phyloP scores from a whole-genome alignment of 2,888 invertebrate species.

The Chromoteleia sp. region DNA sequence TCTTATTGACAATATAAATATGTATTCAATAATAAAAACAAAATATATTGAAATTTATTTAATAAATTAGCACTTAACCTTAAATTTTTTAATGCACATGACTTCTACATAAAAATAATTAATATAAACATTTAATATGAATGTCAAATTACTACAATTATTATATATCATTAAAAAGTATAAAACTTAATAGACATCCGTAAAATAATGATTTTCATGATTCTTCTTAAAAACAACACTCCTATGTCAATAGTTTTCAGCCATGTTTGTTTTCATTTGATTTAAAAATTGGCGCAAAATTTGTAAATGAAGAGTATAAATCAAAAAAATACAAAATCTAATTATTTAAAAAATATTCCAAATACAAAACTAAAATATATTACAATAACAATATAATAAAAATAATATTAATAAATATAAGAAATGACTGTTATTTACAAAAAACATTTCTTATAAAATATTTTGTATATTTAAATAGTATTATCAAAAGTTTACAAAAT shows the following conservation, averaged over 20 bases:
- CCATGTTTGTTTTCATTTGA: constrained; percentile 24
- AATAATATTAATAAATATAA: not conserved
- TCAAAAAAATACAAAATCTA: not conserved
- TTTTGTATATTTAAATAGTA: constrained; percentile 12
- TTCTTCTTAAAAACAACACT: not conserved
- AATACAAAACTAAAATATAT: not conserved
- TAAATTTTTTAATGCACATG: not conserved
- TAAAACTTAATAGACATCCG: not conserved
- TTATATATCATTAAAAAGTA: not conserved
- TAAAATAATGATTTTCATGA: not conserved
- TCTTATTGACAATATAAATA: too few species aligned
- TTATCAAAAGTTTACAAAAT: constrained; percentile 21
- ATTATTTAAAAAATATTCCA: too few species aligned
- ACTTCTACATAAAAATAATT: not conserved
- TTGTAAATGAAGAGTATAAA: not conserved
- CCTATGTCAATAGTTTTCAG: not conserved
- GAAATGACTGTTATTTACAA: not conserved
- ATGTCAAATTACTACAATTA: too few species aligned
- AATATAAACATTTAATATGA: too few species aligned
- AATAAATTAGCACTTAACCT: constrained; percentile 6
- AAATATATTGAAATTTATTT: not conserved
- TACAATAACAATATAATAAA: too few species aligned
- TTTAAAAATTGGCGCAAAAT: constrained; percentile 14
- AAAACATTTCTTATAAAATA: not conserved
- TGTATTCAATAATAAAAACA: too few species aligned